A percentile compares a stretch with the other conserved stretches of the same genome.
phyloP scores from a whole-genome alignment of 64 coral and sea anemone genomes.

The Montipora efflorescens region DNA sequence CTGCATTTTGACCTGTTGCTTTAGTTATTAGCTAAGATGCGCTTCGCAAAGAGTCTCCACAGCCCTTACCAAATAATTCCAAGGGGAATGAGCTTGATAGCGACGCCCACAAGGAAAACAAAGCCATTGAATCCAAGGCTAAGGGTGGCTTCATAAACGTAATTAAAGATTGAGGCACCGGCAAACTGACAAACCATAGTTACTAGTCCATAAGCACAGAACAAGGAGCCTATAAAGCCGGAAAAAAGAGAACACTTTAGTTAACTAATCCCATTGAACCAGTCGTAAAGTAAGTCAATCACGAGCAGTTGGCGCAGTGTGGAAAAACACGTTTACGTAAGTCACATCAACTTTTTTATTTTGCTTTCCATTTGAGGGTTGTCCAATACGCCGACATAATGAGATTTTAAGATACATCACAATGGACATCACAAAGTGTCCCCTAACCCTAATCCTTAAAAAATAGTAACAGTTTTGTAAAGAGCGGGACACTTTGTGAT shows the following conservation, averaged over 20 bases:
- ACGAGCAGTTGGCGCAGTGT: too few species aligned
- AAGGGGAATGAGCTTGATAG: constrained; percentile 5
- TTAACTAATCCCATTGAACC: neutral
- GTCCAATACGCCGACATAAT: too few species aligned
- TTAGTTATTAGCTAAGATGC: neutral
- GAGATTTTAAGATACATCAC: too few species aligned
- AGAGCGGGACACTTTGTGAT: too few species aligned
- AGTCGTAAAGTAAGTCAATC: too few species aligned
- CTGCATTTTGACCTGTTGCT: too few species aligned
- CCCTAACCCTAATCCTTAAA: too few species aligned
- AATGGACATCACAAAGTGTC: too few species aligned
- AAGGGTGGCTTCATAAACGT: constrained; percentile 14
- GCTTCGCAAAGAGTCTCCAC: neutral
- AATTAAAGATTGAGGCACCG: constrained; percentile 15
- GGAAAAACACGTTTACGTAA: too few species aligned
- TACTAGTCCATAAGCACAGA: constrained; percentile 26
- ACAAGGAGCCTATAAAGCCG: constrained; percentile 17
- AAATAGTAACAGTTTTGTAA: too few species aligned
- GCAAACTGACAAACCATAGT: neutral
- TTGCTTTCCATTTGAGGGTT: too few species aligned
- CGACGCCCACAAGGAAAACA: constrained; percentile 2
- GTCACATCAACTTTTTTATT: too few species aligned
- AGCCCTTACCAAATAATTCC: neutral
- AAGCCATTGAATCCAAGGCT: neutral
- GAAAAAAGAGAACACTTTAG: neutral